A percentile compares a stretch with the other conserved stretches of the same genome.
Evolutionary conservation across 2,797 vertebrate genomes (phyloP).

Genomic region (Smutsia temminckii): DNA sequence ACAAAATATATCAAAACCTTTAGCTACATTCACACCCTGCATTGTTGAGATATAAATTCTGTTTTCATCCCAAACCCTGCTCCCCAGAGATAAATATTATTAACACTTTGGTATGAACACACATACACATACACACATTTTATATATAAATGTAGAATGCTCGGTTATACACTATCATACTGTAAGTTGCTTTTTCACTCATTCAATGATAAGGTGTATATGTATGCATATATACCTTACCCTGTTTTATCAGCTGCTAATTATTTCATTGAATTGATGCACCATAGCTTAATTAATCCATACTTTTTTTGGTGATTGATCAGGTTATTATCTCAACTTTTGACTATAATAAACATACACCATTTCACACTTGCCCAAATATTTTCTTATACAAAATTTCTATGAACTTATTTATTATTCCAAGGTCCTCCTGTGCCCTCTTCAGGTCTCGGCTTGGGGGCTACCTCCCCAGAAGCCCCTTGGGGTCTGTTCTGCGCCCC

Average conservation of each 20-base stretch:
- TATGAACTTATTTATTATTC: neutral
- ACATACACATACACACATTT: neutral
- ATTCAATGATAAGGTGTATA: neutral
- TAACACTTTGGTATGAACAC: neutral
- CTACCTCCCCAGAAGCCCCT: neutral
- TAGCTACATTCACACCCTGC: neutral
- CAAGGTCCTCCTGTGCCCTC: neutral
- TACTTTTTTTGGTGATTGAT: neutral
- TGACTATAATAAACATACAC: neutral
- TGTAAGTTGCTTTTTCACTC: neutral
- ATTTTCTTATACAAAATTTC: neutral
- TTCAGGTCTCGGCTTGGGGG: neutral
- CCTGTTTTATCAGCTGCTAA: neutral
- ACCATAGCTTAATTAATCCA: neutral
- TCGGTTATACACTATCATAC: neutral
- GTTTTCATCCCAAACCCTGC: neutral
- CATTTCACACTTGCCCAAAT: neutral
- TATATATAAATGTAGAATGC: neutral
- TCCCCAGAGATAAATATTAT: neutral
- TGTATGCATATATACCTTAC: neutral
- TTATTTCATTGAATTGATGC: neutral
- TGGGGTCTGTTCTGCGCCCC: neutral
- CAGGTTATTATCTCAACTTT: neutral
- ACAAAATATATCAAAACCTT: neutral
- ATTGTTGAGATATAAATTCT: neutral